Conservation (phyloP, 1,140 invertebrate genomes). For the Olivierus martensii region DNA sequence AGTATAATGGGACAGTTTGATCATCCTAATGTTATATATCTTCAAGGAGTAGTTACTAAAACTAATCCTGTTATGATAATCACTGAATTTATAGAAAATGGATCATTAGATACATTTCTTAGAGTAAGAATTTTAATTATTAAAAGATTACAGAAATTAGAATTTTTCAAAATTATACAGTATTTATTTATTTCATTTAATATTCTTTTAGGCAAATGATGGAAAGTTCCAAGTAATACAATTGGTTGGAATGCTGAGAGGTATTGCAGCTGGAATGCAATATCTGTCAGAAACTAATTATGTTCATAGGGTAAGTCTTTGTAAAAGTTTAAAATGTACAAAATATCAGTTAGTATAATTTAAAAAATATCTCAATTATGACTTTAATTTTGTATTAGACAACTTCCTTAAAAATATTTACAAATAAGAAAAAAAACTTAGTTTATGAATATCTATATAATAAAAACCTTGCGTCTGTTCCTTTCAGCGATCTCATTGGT, state of each 20-base stretch:
- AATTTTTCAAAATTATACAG: not conserved
- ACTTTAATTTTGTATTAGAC: too few species aligned
- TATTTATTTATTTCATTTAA: not conserved
- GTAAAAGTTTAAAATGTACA: too few species aligned
- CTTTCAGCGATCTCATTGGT: too few species aligned
- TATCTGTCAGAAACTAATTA: conserved; percentile 97
- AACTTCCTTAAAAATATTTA: too few species aligned
- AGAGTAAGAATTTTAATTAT: conserved; percentile 38
- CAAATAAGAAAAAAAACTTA: too few species aligned
- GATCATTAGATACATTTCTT: conserved; percentile 95
- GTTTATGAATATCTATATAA: too few species aligned
- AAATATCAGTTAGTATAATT: too few species aligned
- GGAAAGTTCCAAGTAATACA: conserved; percentile 96
- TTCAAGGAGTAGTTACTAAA: conserved; percentile 99
- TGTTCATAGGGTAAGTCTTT: conserved; percentile 69
- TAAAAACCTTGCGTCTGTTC: too few species aligned
- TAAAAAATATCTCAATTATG: too few species aligned
- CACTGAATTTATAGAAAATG: conserved; percentile 99
- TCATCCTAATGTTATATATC: conserved; percentile 97
- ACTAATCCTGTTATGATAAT: conserved; percentile 99
- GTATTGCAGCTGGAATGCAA: conserved; percentile 95
- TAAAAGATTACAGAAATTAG: not conserved
- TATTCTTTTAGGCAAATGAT: conserved; percentile 60
- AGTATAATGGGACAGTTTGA: conserved; percentile 99
- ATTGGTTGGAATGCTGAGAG: conserved; percentile 90